Evolutionary conservation across 2,113 vertebrate genomes (phyloP).

Genomic region (Coracopsis vasa): DNA sequence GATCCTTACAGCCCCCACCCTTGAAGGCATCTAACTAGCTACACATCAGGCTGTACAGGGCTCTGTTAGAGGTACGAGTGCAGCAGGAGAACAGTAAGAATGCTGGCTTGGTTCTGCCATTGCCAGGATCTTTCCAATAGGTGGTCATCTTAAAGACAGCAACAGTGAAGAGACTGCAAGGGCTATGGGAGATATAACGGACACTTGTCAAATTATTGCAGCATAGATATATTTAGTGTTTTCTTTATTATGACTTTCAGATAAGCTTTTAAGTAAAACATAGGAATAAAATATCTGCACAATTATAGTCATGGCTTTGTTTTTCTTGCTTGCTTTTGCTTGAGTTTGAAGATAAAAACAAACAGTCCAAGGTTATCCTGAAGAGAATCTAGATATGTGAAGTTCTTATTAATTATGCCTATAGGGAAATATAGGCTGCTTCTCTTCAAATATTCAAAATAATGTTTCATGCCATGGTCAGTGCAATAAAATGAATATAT

Average conservation of each 20-base stretch:
- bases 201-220: neutral
- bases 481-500: neutral
- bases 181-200: neutral
- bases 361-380: slow-evolving; percentile 27
- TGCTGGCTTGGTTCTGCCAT: neutral
- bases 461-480: neutral
- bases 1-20: slow-evolving; percentile 58
- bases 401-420: slow-evolving; percentile 42
- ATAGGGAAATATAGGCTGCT: neutral
- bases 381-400: neutral
- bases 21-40: slow-evolving; percentile 41
- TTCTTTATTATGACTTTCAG: neutral
- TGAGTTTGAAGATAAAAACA: slow-evolving; percentile 53
- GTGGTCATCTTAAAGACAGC: neutral
- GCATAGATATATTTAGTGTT: neutral
- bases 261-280: neutral
- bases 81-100: neutral
- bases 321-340: neutral
- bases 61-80: neutral
- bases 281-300: neutral
- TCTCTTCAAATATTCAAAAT: neutral
- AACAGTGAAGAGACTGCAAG: neutral
- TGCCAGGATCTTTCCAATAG: neutral
- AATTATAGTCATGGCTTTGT: slow-evolving; percentile 31
- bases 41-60: slow-evolving; percentile 7